Evolutionary conservation across 2,113 vertebrate genomes (phyloP).

Genomic region (Raja brachyura): DNA sequence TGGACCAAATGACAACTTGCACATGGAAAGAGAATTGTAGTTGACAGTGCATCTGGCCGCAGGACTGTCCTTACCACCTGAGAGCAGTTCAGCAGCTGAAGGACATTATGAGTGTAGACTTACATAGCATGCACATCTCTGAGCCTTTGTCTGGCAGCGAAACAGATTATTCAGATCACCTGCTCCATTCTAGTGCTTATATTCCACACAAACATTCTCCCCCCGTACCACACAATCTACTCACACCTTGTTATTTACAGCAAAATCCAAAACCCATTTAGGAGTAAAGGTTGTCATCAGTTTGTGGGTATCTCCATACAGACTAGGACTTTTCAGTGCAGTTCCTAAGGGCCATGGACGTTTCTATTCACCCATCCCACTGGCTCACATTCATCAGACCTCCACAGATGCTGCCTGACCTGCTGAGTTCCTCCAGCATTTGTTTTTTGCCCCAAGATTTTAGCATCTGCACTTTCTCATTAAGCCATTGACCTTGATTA

Average conservation of each 20-base stretch:
- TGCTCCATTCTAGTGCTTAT: background rate
- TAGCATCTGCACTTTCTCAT: too few relatives aligned
- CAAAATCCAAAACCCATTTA: background rate
- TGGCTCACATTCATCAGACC: background rate
- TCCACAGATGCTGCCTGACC: too few relatives aligned
- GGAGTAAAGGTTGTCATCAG: background rate
- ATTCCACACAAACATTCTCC: background rate
- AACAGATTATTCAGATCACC: background rate
- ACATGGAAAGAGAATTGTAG: background rate
- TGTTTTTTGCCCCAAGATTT: too few relatives aligned
- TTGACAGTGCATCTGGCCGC: background rate
- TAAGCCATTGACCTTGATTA: too few relatives aligned
- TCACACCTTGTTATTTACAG: background rate
- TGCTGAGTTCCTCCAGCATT: too few relatives aligned
- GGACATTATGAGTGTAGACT: background rate
- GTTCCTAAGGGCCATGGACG: background rate
- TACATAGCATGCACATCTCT: background rate
- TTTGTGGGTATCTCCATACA: background rate
- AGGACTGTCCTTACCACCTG: background rate
- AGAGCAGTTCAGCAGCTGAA: background rate
- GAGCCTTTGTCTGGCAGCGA: background rate
- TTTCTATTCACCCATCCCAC: background rate
- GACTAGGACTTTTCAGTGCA: background rate
- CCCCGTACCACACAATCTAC: background rate
- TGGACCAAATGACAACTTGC: background rate